These are phyloP conservation scores for Propsilocerus akamusi DNA, from an alignment of 1,140 invertebrate species.

Conservation along the genomic window DNA sequence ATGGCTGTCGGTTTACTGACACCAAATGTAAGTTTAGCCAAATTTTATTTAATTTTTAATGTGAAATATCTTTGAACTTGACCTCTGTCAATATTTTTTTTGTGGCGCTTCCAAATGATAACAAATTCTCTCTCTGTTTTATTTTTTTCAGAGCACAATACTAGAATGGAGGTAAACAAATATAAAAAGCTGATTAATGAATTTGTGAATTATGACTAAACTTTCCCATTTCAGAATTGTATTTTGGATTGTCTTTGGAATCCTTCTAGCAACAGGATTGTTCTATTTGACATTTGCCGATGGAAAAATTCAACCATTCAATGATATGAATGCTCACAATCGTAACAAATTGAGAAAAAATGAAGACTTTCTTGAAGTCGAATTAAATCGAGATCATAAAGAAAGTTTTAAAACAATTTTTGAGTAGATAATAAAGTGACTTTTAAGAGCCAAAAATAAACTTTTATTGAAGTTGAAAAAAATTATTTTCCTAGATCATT, in stretches of 20 bases:
- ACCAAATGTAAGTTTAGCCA: slow-evolving; percentile 36
- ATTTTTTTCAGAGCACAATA: neutral
- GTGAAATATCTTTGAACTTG: too few species aligned
- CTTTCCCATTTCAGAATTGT: slow-evolving; percentile 30
- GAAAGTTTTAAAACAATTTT: neutral
- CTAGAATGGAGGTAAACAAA: neutral
- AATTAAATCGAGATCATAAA: neutral
- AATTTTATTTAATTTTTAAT: too few species aligned
- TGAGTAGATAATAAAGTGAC: neutral
- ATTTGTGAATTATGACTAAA: too few species aligned
- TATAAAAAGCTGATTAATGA: too few species aligned
- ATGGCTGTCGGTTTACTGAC: slow-evolving; percentile 59
- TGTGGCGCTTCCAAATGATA: too few species aligned
- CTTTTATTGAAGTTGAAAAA: too few species aligned
- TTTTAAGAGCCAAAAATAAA: neutral
- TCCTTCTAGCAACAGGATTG: slow-evolving; percentile 27
- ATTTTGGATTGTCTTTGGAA: slow-evolving; percentile 30
- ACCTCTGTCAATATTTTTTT: too few species aligned
- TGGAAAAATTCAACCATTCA: slow-evolving; percentile 22
- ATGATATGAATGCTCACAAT: slow-evolving; percentile 9
- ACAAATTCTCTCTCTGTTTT: too few species aligned
- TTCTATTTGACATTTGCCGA: slow-evolving; percentile 24
- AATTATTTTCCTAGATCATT: too few species aligned
- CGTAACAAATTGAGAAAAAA: neutral
- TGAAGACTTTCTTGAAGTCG: neutral